Evolutionary conservation across 2,113 vertebrate genomes (phyloP).

Genomic region (Spea multiplicata): DNA sequence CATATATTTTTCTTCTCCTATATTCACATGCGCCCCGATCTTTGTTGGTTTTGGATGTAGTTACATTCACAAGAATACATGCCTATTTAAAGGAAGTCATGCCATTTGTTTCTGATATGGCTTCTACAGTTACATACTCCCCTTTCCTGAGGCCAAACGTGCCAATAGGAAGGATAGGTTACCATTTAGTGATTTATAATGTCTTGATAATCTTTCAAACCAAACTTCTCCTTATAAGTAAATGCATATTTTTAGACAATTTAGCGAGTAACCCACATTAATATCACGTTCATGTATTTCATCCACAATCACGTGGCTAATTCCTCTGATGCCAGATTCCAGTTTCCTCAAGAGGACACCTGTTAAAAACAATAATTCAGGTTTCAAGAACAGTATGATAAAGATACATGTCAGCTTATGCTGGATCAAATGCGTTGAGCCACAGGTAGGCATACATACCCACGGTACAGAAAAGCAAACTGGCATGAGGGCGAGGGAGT

Average conservation of each 20-base stretch:
- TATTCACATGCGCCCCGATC: too few relatives aligned
- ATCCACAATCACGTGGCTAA: conserved; percentile 96
- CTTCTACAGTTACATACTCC: too few relatives aligned
- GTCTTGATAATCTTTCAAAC: not conserved
- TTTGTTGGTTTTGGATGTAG: too few relatives aligned
- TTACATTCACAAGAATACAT: too few relatives aligned
- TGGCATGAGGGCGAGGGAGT: conserved; percentile 90
- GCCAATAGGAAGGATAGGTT: too few relatives aligned
- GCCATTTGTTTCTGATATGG: too few relatives aligned
- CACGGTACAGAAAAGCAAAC: conserved; percentile 93
- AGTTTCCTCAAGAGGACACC: conserved; percentile 92
- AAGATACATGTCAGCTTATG: not conserved
- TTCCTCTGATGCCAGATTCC: conserved; percentile 91
- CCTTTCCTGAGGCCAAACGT: too few relatives aligned
- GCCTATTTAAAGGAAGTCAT: too few relatives aligned
- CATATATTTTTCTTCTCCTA: too few relatives aligned
- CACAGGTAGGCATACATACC: conserved; percentile 66
- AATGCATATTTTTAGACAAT: not conserved
- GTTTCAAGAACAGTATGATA: not conserved
- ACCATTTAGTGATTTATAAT: too few relatives aligned
- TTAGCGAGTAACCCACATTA: conserved; percentile 77
- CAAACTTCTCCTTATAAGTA: not conserved
- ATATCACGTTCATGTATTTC: conserved; percentile 97
- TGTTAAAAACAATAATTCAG: conserved; percentile 51
- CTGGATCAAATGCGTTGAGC: not conserved